phyloP scores from a whole-genome alignment of 2,113 vertebrate genomes.

The Gymnorhina tibicen region DNA sequence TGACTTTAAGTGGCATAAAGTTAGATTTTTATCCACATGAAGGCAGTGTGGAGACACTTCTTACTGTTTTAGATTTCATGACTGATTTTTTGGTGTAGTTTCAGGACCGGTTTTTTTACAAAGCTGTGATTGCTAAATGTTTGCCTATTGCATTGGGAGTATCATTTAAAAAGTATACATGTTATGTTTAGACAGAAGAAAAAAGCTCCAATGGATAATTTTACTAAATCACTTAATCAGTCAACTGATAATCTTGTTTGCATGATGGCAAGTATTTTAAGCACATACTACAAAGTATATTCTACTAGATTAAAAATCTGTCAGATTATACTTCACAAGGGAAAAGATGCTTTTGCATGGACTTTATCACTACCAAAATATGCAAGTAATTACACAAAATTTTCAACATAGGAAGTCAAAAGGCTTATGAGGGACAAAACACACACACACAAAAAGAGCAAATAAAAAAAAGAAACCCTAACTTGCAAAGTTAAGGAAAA shows the following conservation, averaged over 20 bases:
- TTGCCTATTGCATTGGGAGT: neutral
- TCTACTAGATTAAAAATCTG: neutral
- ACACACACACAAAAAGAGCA: fast-evolving
- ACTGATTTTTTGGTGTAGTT: neutral
- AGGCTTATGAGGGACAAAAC: neutral
- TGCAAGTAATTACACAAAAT: neutral
- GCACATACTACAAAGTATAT: neutral
- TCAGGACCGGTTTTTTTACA: neutral
- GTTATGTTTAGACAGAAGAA: neutral
- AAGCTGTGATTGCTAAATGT: neutral
- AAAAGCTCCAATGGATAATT: neutral
- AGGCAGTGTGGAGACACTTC: constrained; percentile 25
- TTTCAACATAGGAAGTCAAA: neutral
- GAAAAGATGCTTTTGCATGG: neutral
- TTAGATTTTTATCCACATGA: constrained; percentile 36
- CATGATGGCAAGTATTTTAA: neutral
- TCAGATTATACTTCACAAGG: neutral
- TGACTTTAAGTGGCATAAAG: neutral
- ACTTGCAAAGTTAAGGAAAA: neutral
- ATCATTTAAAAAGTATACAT: neutral
- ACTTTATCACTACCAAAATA: neutral
- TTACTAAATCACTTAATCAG: neutral
- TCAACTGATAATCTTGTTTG: neutral
- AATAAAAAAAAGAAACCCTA: neutral
- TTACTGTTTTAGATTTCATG: neutral